Percentiles rank a stretch among this genome's conserved stretches.
phyloP scores from a whole-genome alignment of 2,113 vertebrate genomes.

The Oreochromis tanganicae region DNA sequence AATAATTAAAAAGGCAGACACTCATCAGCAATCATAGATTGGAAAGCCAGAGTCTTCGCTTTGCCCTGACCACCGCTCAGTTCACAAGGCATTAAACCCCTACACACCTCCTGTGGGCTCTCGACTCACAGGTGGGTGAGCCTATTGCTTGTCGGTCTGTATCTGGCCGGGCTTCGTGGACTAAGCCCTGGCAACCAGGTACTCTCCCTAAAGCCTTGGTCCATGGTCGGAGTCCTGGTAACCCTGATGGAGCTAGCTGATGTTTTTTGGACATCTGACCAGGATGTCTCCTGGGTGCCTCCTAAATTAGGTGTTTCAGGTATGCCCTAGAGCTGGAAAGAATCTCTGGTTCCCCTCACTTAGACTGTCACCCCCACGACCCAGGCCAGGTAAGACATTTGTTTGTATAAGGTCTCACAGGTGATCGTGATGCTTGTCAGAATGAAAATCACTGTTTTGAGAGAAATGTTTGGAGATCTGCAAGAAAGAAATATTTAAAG shows the following conservation, averaged over 20 bases:
- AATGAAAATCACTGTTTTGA: neutral
- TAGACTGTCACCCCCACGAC: neutral
- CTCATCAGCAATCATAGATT: neutral
- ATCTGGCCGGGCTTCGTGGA: neutral
- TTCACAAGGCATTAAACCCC: neutral
- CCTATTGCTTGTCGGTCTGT: neutral
- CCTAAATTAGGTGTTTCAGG: neutral
- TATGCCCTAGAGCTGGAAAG: neutral
- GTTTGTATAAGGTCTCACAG: neutral
- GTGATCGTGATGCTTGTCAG: neutral
- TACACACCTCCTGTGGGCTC: neutral
- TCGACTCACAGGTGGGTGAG: neutral
- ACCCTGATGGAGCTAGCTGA: neutral
- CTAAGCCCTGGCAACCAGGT: neutral
- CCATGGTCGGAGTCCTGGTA: neutral
- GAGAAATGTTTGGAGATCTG: neutral
- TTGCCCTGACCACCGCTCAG: accelerated
- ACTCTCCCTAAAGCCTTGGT: neutral
- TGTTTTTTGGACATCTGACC: neutral
- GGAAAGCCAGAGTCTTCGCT: neutral
- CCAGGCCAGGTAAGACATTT: neutral
- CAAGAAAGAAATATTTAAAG: neutral
- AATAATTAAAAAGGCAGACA: neutral
- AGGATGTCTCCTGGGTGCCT: neutral
- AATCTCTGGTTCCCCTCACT: neutral